Evolutionary conservation across 2,888 invertebrate species (phyloP), one percentile per base, ranked within the genome.

Genomic region (Dyspetes luteomarginatus): DNA sequence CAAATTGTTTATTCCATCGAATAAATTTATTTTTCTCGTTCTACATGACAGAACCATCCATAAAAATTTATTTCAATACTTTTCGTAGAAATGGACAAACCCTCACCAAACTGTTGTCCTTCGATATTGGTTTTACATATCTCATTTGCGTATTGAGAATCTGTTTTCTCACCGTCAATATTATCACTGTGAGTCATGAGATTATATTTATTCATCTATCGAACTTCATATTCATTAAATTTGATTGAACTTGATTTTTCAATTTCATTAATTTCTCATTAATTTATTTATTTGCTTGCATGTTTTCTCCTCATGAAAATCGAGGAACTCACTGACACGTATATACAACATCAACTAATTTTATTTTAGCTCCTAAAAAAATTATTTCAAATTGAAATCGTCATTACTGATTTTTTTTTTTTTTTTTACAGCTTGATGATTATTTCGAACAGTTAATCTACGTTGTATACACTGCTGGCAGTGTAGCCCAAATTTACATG

Each of bases 131-230:
- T 4, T 1, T 85, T 2, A 64, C 86, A 2, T 87, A 87, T 28
- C 19, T 85, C 9, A 84, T 83, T 50, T 86, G 77, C 12, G 84
- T 87, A n/a, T 83, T 87, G 30, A 82, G 83, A 7, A 86, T 88
- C 58, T 86, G 86, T 19, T 85, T 87, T 64, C 65, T 87, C 5
- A 84, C 84, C 19, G 76, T 84, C 4, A 81, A 83, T 82, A 0
- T 87, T 1, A 64, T 83, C 24, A 79, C 77, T 62, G 88, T 88
- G 67, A 82, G 83, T 60, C 1, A 9, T 15, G 17, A 17, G 4
- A 24, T n/a, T n/a, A 26, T 28, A n/a, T 5, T 30, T 15, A 43
- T 67, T 26, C 3, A 7, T 41, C 24, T 26, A 19, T 26, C 36
- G 0, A 36, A 36, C 7, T 36, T 5, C 36, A 36, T 36, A 36